phyloP scores from a whole-genome alignment of 2,113 vertebrate species.

The Melanostigma gelatinosum region DNA sequence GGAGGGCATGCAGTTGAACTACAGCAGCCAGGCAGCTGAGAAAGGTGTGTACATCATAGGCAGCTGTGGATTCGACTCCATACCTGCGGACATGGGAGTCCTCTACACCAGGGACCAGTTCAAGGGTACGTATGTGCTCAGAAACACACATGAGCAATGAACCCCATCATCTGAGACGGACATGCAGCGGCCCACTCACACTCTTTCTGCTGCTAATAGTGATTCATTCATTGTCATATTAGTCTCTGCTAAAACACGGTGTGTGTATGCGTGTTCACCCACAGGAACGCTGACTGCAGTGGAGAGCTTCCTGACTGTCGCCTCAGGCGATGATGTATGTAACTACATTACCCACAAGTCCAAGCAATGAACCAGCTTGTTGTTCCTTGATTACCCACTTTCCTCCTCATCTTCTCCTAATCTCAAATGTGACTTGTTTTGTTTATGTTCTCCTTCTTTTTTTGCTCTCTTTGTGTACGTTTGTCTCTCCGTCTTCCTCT shows the following conservation, averaged over 20 bases:
- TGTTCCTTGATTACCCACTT: neutral
- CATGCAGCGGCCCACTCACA: neutral
- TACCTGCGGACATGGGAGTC: conserved; percentile 95
- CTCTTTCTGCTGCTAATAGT: neutral
- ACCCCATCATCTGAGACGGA: neutral
- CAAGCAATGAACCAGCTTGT: neutral
- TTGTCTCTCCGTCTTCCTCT: conserved; percentile 9
- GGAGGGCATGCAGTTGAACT: conserved; percentile 92
- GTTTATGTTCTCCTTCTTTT: neutral
- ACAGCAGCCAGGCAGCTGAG: conserved; percentile 88
- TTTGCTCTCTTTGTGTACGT: neutral
- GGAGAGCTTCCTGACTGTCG: conserved; percentile 91
- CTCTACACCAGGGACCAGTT: conserved; percentile 91
- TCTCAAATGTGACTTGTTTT: neutral
- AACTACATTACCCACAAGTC: conserved; percentile 15
- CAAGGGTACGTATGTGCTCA: conserved; percentile 82
- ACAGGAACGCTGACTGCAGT: conserved; percentile 91
- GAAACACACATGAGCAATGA: neutral
- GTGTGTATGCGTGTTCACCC: conserved; percentile 27
- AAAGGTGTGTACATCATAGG: conserved; percentile 92
- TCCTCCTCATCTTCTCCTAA: neutral
- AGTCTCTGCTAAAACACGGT: neutral
- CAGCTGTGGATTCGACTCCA: conserved; percentile 97
- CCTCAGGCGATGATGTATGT: conserved; percentile 89
- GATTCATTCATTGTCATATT: neutral